phyloP scores from a whole-genome alignment of 2,888 invertebrate genomes.

The Macrophya alboannulata region DNA sequence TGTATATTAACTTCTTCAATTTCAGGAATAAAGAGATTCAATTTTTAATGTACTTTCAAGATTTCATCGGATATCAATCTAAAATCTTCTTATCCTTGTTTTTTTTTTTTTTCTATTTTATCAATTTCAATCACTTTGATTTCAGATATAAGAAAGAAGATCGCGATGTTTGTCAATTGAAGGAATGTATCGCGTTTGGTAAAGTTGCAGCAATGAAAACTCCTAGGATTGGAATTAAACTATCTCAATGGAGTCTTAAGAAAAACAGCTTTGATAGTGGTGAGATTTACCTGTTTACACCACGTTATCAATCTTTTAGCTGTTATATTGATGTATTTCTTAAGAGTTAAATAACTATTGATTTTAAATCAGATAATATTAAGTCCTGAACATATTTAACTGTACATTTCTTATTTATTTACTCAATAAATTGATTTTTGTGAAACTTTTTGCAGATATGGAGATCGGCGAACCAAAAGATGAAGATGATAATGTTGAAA shows the following conservation, averaged over 20 bases:
- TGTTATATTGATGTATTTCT: neutral
- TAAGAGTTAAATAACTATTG: neutral
- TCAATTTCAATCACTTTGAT: constrained; percentile 57
- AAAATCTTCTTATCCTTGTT: constrained; percentile 50
- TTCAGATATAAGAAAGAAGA: constrained; percentile 74
- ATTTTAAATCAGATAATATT: neutral
- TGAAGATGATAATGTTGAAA: constrained; percentile 68
- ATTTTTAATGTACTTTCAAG: neutral
- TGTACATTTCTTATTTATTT: neutral
- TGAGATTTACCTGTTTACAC: neutral
- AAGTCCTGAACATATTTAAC: neutral
- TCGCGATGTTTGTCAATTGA: constrained; percentile 70
- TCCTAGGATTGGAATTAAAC: constrained; percentile 75
- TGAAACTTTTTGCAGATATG: constrained; percentile 38
- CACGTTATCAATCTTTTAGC: constrained; percentile 33
- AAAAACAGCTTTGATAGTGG: constrained; percentile 55
- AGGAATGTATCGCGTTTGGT: constrained; percentile 75
- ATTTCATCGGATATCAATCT: neutral
- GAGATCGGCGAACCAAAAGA: constrained; percentile 35
- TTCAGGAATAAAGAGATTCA: constrained; percentile 22
- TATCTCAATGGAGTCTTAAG: constrained; percentile 69
- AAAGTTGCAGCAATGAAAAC: constrained; percentile 77
- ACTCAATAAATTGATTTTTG: constrained; percentile 30
- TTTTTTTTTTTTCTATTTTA: neutral
- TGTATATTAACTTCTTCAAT: constrained; percentile 48